Percentiles rank a stretch among this genome's conserved stretches.
These are phyloP conservation scores for Bimastos eiseni DNA, from an alignment of 2,888 invertebrate species.

Conservation along the genomic window DNA sequence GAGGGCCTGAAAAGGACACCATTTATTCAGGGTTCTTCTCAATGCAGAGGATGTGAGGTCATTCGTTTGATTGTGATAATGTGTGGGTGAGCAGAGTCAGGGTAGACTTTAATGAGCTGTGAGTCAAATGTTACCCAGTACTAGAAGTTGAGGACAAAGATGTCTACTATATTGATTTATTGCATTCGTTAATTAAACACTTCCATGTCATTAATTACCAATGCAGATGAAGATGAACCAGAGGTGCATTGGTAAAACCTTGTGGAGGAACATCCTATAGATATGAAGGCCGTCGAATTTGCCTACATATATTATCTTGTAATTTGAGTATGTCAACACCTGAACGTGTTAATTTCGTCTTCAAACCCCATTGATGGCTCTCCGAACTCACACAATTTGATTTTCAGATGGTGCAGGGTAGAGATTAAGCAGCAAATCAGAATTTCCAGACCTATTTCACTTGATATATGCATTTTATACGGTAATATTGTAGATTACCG, in stretches of 20 bases:
- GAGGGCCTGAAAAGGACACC: neutral
- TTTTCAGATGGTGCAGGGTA: neutral
- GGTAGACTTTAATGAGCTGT: neutral
- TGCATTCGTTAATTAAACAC: neutral
- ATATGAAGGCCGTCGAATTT: neutral
- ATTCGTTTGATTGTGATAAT: neutral
- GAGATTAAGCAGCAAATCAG: neutral
- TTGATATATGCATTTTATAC: neutral
- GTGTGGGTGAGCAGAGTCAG: neutral
- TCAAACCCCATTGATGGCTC: neutral
- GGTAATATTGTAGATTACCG: neutral
- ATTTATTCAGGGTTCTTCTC: neutral
- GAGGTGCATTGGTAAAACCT: neutral
- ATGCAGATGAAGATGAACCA: neutral
- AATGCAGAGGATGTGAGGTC: conserved; percentile 6
- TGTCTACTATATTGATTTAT: neutral
- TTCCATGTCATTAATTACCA: neutral
- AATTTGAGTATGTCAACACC: neutral
- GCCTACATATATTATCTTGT: neutral
- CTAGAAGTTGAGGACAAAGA: neutral
- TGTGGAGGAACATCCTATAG: neutral
- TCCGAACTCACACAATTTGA: neutral
- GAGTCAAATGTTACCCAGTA: neutral
- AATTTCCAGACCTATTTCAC: neutral
- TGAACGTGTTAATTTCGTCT: neutral